Evolutionary conservation across 2,113 vertebrate species (phyloP).

Genomic region (Apteryx mantelli): DNA sequence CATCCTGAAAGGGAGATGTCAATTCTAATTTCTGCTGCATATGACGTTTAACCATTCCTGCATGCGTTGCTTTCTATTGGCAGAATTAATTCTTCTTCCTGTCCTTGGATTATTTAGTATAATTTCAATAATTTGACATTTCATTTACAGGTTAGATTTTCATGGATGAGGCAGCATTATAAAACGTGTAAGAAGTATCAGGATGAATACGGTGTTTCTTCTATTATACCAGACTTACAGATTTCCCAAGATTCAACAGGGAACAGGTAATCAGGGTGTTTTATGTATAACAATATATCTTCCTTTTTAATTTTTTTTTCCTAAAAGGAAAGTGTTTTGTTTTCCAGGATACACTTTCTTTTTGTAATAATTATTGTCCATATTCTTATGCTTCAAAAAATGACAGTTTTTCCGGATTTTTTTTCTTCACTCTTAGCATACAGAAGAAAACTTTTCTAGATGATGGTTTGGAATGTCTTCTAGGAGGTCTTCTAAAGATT

Average conservation of each 20-base stretch:
- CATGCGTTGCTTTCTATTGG: not conserved
- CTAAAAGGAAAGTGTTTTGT: not conserved
- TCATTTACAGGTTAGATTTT: slow-evolving; percentile 83
- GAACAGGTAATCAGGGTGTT: slow-evolving; percentile 77
- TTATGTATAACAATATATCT: not conserved
- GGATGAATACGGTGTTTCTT: slow-evolving; percentile 82
- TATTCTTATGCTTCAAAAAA: not conserved
- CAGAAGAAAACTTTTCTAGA: slow-evolving; percentile 16
- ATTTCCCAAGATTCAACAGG: slow-evolving; percentile 81
- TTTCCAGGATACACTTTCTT: slow-evolving; percentile 27
- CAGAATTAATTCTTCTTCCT: slow-evolving; percentile 43
- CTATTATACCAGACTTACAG: slow-evolving; percentile 80
- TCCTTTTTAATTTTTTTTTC: not conserved
- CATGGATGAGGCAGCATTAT: slow-evolving; percentile 85
- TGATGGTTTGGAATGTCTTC: slow-evolving; percentile 21
- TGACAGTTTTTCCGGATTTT: not conserved
- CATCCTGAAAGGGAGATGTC: not conserved
- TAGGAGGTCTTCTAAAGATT: not conserved
- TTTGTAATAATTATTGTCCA: not conserved
- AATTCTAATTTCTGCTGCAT: not conserved
- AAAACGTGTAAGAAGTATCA: slow-evolving; percentile 85
- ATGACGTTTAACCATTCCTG: not conserved
- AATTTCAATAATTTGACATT: slow-evolving; percentile 65
- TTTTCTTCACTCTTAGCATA: not conserved
- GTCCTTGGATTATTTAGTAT: not conserved